Base-by-base conservation (phyloP, 2,888 invertebrate species). In the Lithosia quadra region DNA sequence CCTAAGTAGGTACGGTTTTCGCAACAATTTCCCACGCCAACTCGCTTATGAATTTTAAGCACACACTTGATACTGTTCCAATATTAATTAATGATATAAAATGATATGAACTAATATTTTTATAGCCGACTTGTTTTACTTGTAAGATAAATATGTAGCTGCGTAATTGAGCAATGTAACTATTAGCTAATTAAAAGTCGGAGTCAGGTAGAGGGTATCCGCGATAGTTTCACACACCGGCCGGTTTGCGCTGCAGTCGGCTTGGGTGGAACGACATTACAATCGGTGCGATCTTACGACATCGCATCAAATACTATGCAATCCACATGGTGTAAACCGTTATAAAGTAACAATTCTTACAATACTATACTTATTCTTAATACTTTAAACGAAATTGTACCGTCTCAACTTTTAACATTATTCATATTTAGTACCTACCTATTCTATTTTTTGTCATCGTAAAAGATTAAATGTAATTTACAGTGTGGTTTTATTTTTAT, bases 171-270 rank as follows among this genome's bases (percentile, higher is more conserved):
- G 89, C 82, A 88, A 88, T 80, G 68, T 61, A 68, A 69, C 81
- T 76, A 85, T 88, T 88, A 86, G 86, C 84, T 89, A 85, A 86
- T 86, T 88, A 84, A 77, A 74, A 81, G 74, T 80, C 74, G 78
- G 77, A 79, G 79, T 77, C 72, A 68, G 56, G 34, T 34, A 62
- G 69, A 70, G 68, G 70, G 71, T 82, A 75, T 73, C 74, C 66
- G 77, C 67, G 70, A 77, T 67, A 73, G 68, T 73, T 75, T 69
- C 61, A 57, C 39, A 57, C 39, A 43, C 49, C 24, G 68, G 67
- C 72, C 69, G 68, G 75, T 73, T 71, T 69, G 65, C 55, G 67
- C 56, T 13, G 63, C 49, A 66, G 43, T 57, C 58, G 57, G 39
- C 59, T 59, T 56, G 63, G 15, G 36, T 60, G 39, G 64, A 72